phyloP scores from a whole-genome alignment of 2,113 vertebrate genomes.

The Gambusia holbrooki region DNA sequence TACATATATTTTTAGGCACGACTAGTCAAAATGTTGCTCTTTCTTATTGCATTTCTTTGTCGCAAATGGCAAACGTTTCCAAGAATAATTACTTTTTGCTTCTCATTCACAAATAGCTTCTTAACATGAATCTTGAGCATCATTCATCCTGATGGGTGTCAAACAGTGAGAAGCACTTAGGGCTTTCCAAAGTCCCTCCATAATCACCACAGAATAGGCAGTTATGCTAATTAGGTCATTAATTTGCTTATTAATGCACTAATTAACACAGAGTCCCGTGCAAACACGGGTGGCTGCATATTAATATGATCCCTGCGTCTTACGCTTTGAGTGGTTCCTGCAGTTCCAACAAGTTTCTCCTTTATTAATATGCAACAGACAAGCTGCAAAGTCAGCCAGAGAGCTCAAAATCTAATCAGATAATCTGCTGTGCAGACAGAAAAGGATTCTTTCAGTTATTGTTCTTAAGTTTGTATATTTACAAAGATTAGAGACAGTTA shows the following conservation, averaged over 20 bases:
- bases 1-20: background rate
- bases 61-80: conserved; percentile 48
- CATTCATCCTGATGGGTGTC: conserved; percentile 36
- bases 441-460: conserved; percentile 26
- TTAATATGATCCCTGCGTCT: conserved; percentile 4
- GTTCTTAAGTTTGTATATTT: conserved; percentile 8
- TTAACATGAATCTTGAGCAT: conserved; percentile 39
- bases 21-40: background rate
- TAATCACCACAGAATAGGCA: conserved; percentile 40
- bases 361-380: conserved; percentile 47
- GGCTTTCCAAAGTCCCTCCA: conserved; percentile 15
- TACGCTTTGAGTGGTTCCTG: conserved; percentile 10
- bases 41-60: conserved; percentile 17
- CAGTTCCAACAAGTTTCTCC: conserved; percentile 19
- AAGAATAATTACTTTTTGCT: conserved; percentile 35
- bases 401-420: conserved; percentile 46
- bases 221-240: conserved; percentile 50
- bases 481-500: background rate
- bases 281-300: conserved; percentile 14
- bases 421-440: conserved; percentile 32
- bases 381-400: conserved; percentile 20
- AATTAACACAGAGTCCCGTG: conserved; percentile 30
- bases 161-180: conserved; percentile 40
- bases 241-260: conserved; percentile 37
- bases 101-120: conserved; percentile 32